Base-by-base conservation (phyloP, 2,888 invertebrate genomes). In the Heliconius cydno region DNA sequence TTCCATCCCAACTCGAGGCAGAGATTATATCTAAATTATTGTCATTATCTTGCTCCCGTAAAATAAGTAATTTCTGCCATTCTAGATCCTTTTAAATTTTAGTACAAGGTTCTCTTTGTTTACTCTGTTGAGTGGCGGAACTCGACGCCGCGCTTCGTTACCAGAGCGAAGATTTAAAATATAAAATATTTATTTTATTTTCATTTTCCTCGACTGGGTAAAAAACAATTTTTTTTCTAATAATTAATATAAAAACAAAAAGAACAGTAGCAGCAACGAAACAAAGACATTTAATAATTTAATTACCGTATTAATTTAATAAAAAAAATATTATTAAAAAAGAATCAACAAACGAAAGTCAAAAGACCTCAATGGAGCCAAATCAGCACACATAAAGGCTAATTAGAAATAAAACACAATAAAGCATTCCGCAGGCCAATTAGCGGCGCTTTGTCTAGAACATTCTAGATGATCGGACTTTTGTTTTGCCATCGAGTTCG, bases 401-500 rank as follows among this genome's bases (percentile, higher is more conserved):
- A 75, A 75, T 75, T 66, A 66, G 34, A 30, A 74, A 78, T 73
- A 75, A 75, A 75, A 41, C 75, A 75, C 65, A 75, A 74, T 74
- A 63, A 75, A 63, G 63, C 30, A 34, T 25, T 71, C 70, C 70
- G 70, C 41, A 70, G 70, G 74, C 81, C 81, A 82, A 82, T 82
- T 81, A 81, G 76, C 65, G 63, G 63, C 73, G 77, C 80, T 79
- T 80, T 81, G 82, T 81, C 82, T 79, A 46, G 77, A 34, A 79
- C 76, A 79, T 79, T 81, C 82, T 81, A 46, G 77, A 34, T 81
- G 78, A 82, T 79, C 82, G 81, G 81, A 72, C 78, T 81, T 82
- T 81, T 82, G 81, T 81, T 82, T 76, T 52, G 52, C 52, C 52
- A 52, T 52, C 19, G 52, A 52, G 7, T 22, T 52, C 52, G 52